phyloP scores from a whole-genome alignment of 2,113 vertebrate species.

The Aptenodytes forsteri region DNA sequence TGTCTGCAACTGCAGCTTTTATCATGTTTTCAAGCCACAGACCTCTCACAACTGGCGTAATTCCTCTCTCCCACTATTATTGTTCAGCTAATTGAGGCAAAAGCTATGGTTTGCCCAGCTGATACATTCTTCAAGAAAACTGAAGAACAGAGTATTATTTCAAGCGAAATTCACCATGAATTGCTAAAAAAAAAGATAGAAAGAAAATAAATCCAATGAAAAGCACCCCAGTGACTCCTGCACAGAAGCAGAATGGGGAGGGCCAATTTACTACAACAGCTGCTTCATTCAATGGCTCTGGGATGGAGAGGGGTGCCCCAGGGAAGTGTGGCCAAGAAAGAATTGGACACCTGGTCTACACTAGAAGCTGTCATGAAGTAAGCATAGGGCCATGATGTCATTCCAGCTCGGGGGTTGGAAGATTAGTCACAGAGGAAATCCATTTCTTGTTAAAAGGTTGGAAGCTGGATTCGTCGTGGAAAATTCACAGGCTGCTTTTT shows the following conservation, averaged over 20 bases:
- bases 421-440: neutral
- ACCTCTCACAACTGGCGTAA: neutral
- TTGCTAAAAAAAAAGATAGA: neutral
- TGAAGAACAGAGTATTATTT: neutral
- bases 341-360: neutral
- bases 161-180: neutral
- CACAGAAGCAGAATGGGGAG: neutral
- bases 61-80: neutral
- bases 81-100: neutral
- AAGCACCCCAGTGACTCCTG: neutral
- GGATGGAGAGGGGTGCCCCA: neutral
- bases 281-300: neutral
- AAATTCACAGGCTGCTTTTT: neutral
- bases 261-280: neutral
- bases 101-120: neutral
- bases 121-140: neutral
- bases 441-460: neutral
- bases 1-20: neutral
- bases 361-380: neutral
- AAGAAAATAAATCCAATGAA: neutral
- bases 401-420: neutral
- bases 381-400: neutral
- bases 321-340: neutral
- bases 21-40: neutral
- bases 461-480: neutral